Base-by-base conservation (phyloP, 2,797 vertebrate species). In the Ispidina picta region DNA sequence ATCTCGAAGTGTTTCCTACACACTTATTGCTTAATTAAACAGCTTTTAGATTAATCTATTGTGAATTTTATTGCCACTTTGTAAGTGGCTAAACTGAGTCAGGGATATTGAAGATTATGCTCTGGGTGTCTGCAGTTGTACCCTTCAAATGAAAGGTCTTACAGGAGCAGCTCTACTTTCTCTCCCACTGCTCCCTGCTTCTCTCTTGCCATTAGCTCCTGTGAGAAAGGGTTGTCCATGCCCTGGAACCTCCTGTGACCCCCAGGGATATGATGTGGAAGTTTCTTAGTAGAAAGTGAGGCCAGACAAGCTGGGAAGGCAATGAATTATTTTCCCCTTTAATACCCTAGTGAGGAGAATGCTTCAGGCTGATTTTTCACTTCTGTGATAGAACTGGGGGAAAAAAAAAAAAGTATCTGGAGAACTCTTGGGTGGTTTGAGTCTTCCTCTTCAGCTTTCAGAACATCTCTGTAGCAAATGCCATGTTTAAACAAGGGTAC, bases 1-100 rank as follows among this genome's bases (percentile, higher is more conserved):
- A 95, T 95, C 83, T 94, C 51, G 9, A 39, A 78, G 69, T 68
- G 54, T 23, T 88, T 68, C 48, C 2, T 70, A 49, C 1, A 9
- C 2, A 14, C 29, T 85, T 65, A 80, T 52, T 91, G 91, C 83
- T 91, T 91, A 95, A 91, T 93, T 95, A 92, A 83, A 55, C 56
- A 93, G 56, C 80, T 89, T 85, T 92, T 71, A 84, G 77, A 19
- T 68, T 20, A 83, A 84, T 69, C 76, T 75, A 25, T 81, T 92
- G 54, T 92, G 80, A 70, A 31, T 80, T 77, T 56, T 86, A 76
- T 39, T 92, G 82, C 64, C 13, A 14, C 33, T 90, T 88, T 23
- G 23, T 54, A 62, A 69, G 33, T 46, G 80, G 60, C 73, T 85
- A 69, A 87, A 92, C 41, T 68, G 88, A 93, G 75, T 48, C 64